These are phyloP conservation scores for Cheiracanthium punctorium DNA, from an alignment of 2,888 invertebrate species.

Conservation along the genomic window DNA sequence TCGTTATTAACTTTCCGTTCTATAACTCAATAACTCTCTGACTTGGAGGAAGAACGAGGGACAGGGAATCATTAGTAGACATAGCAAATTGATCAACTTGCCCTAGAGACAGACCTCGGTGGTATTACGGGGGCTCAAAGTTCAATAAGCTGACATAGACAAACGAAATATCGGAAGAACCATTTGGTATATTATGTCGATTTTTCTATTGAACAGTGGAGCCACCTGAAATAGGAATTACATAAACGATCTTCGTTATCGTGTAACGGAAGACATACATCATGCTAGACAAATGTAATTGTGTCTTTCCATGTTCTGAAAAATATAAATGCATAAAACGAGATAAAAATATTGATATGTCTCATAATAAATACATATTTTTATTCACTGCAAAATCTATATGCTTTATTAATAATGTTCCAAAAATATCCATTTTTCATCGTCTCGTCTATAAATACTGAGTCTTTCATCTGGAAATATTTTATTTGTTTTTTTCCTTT, in stretches of 20 bases:
- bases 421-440: no score
- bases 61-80: background rate
- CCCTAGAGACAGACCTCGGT: background rate
- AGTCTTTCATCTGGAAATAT: no score
- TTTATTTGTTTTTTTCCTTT: no score
- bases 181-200: background rate
- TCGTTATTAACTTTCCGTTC: slow-evolving; percentile 64
- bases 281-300: background rate
- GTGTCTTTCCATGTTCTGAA: no score
- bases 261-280: background rate
- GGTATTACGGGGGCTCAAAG: slow-evolving; percentile 6
- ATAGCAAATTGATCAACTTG: slow-evolving; percentile 7
- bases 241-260: background rate
- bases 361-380: no score
- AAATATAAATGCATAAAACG: no score
- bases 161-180: slow-evolving; percentile 7
- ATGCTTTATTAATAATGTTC: no score
- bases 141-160: slow-evolving; percentile 12
- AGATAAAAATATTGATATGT: no score
- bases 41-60: background rate
- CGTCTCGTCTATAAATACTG: no score
- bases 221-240: background rate
- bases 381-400: no score
- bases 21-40: slow-evolving; percentile 64
- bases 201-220: background rate